Percentiles rank a stretch among this genome's conserved stretches.
phyloP scores from a whole-genome alignment of 1,140 invertebrate species.

The Gonatopus flavifemur region DNA sequence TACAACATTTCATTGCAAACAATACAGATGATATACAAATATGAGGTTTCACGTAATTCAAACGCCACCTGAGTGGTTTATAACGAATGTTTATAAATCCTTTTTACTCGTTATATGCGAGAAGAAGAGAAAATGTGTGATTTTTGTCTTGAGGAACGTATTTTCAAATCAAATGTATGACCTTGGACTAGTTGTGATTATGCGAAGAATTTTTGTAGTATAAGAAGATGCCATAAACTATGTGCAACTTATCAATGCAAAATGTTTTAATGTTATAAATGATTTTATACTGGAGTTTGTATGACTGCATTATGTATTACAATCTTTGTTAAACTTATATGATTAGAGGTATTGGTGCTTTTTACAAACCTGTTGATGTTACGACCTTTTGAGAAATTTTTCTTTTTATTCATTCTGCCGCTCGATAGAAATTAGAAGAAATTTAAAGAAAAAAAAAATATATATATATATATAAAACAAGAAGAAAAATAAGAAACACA shows the following conservation, averaged over 20 bases:
- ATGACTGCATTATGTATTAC: slow-evolving; percentile 29
- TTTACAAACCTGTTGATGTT: slow-evolving; percentile 17
- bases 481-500: too few relatives aligned
- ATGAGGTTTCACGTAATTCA: slow-evolving; percentile 2
- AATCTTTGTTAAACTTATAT: slow-evolving; percentile 35
- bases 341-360: slow-evolving; percentile 34
- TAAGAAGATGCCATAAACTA: slow-evolving; percentile 34
- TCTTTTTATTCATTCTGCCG: too few relatives aligned
- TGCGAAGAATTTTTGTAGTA: slow-evolving; percentile 16
- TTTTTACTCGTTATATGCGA: slow-evolving; percentile 1
- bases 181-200: slow-evolving; percentile 12
- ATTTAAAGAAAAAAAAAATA: too few relatives aligned
- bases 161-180: background rate
- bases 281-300: slow-evolving; percentile 37
- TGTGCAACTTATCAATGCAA: slow-evolving; percentile 48
- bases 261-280: slow-evolving; percentile 35
- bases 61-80: slow-evolving; percentile 5
- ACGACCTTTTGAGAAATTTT: too few relatives aligned
- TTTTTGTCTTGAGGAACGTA: background rate
- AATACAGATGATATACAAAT: background rate
- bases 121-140: background rate
- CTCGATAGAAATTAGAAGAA: too few relatives aligned
- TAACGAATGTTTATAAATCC: background rate
- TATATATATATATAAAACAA: too few relatives aligned
- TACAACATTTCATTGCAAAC: slow-evolving; percentile 2